Evolutionary conservation across 2,113 vertebrate species (phyloP).

Genomic region (Protobothrops mucrosquamatus): DNA sequence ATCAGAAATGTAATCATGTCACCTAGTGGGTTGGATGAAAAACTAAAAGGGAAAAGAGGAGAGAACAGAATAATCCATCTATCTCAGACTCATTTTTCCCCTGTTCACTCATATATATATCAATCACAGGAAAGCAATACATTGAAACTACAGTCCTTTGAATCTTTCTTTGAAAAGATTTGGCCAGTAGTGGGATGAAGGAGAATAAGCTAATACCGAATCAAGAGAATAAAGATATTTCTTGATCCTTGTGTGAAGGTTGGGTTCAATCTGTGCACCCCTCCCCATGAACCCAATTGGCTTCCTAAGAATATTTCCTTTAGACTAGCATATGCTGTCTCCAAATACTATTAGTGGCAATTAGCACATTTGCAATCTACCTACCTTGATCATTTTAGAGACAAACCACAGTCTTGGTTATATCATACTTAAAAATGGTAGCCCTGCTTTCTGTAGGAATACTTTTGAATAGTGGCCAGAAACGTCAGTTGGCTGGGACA

Average conservation of each 20-base stretch:
- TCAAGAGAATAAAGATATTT: not conserved
- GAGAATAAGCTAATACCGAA: not conserved
- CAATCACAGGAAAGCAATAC: constrained; percentile 17
- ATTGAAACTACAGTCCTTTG: constrained; percentile 25
- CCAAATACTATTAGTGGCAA: not conserved
- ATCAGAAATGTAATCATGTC: constrained; percentile 52
- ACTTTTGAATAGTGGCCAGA: not conserved
- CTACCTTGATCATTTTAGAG: not conserved
- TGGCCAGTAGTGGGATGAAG: not conserved
- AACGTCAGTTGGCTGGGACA: not conserved
- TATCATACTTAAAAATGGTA: not conserved
- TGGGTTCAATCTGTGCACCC: not conserved
- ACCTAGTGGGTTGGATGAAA: not conserved
- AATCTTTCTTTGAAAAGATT: not conserved
- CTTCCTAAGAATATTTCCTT: not conserved
- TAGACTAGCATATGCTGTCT: not conserved
- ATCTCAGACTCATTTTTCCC: constrained; percentile 5
- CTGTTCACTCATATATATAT: constrained; percentile 8
- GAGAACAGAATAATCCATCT: constrained; percentile 40
- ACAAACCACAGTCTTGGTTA: not conserved
- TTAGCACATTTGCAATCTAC: not conserved
- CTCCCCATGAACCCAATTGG: not conserved
- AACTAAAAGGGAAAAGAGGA: not conserved
- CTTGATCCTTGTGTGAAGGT: not conserved
- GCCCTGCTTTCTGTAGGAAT: not conserved